Evolutionary conservation across 2,113 vertebrate genomes (phyloP).

Genomic region (Numenius arquata): DNA sequence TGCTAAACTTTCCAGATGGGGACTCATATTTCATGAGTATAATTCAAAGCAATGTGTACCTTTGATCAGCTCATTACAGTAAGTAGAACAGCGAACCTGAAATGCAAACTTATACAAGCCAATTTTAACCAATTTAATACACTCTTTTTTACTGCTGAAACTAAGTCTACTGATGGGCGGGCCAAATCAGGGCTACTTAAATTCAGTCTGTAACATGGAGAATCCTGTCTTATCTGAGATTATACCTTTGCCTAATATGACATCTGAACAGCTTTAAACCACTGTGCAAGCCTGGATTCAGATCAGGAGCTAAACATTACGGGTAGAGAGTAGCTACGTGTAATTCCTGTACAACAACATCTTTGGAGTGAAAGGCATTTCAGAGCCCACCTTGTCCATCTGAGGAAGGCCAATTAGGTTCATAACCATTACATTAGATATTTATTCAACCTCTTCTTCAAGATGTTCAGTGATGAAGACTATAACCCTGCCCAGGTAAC

Average conservation of each 20-base stretch:
- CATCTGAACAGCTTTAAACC: not conserved
- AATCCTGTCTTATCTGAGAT: not conserved
- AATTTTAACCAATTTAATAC: not conserved
- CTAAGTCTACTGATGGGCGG: not conserved
- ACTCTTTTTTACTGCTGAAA: not conserved
- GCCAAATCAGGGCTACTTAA: not conserved
- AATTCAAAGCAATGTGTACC: conserved; percentile 14
- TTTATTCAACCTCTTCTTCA: not conserved
- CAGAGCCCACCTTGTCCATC: not conserved
- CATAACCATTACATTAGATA: not conserved
- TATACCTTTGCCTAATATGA: not conserved
- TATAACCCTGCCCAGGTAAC: not conserved
- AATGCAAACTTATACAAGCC: not conserved
- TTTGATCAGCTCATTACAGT: conserved; percentile 18
- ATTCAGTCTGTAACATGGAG: not conserved
- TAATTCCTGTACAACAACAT: not conserved
- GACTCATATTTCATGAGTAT: not conserved
- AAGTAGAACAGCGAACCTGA: not conserved
- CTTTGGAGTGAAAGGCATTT: not conserved
- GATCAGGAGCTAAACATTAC: not conserved
- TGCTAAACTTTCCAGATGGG: conserved; percentile 15
- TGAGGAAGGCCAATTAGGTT: not conserved
- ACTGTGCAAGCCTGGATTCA: not conserved
- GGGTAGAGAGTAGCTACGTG: not conserved
- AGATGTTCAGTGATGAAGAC: not conserved